phyloP scores from a whole-genome alignment of 1,140 invertebrate genomes.

The Battus philenor region DNA sequence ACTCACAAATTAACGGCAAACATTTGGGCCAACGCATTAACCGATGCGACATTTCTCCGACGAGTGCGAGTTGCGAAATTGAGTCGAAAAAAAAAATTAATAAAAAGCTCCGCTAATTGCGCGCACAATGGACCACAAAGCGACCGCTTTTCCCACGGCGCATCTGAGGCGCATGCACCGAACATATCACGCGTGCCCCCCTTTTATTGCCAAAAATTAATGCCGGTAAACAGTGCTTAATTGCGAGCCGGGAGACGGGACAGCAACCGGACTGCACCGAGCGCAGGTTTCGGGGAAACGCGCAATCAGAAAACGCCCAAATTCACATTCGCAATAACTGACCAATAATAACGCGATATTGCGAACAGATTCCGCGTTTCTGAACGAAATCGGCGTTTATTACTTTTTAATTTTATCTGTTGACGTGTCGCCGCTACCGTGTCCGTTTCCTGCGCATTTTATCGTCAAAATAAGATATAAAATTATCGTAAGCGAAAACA shows the following conservation, averaged over 20 bases:
- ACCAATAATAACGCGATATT: slow-evolving; percentile 52
- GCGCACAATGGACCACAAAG: slow-evolving; percentile 67
- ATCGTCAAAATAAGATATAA: no score
- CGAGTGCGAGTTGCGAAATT: slow-evolving; percentile 42
- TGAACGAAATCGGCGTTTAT: slow-evolving; percentile 35
- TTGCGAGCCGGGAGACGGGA: slow-evolving; percentile 35
- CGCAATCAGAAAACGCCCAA: slow-evolving; percentile 37
- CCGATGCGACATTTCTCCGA: slow-evolving; percentile 57
- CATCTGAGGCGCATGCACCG: slow-evolving; percentile 50
- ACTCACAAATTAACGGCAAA: slow-evolving; percentile 52
- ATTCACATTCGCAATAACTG: slow-evolving; percentile 43
- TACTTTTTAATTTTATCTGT: slow-evolving; percentile 58
- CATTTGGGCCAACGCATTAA: slow-evolving; percentile 57
- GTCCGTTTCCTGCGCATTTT: slow-evolving; percentile 1
- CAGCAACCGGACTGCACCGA: neutral
- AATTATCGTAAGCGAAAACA: no score
- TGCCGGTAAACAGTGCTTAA: slow-evolving; percentile 69
- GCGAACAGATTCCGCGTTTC: slow-evolving; percentile 26
- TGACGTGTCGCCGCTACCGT: slow-evolving; percentile 10
- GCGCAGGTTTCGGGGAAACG: slow-evolving; percentile 36
- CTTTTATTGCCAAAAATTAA: slow-evolving; percentile 76
- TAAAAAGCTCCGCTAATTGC: slow-evolving; percentile 68
- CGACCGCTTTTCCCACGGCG: slow-evolving; percentile 67
- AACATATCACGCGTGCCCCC: slow-evolving; percentile 59
- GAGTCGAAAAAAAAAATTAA: slow-evolving; percentile 17